These are phyloP conservation scores for Hestina assimilis DNA, from an alignment of 1,140 invertebrate species.

Conservation along the genomic window DNA sequence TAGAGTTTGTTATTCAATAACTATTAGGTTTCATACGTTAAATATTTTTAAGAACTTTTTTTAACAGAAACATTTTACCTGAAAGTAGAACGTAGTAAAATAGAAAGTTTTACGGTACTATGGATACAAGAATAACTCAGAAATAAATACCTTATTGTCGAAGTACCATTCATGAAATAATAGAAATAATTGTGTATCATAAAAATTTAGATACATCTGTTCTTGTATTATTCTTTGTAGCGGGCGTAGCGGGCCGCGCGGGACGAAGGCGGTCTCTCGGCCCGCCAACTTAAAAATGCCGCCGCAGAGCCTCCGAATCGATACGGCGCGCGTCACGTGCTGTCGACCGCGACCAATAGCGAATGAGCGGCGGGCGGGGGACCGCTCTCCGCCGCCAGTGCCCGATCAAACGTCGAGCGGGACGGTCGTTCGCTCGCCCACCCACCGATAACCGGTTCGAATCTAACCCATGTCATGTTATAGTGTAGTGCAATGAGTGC, in stretches of 20 bases:
- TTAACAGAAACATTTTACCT: no score
- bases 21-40: no score
- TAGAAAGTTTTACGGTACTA: no score
- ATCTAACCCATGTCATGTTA: constrained; percentile 56
- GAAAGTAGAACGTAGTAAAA: no score
- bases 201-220: constrained; percentile 22
- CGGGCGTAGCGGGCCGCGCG: constrained; percentile 56
- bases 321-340: constrained; percentile 84
- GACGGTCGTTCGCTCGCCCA: constrained; percentile 57
- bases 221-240: constrained; percentile 38
- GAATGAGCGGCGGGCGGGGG: constrained; percentile 50
- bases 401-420: constrained; percentile 55
- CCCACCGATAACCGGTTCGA: constrained; percentile 60
- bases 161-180: no score
- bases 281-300: constrained; percentile 86
- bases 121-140: no score
- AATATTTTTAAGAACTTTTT: no score
- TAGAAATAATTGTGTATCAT: no score
- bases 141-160: no score
- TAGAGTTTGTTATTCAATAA: no score
- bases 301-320: constrained; percentile 86
- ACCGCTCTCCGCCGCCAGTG: constrained; percentile 50
- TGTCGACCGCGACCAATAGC: constrained; percentile 69
- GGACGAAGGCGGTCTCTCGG: constrained; percentile 67
- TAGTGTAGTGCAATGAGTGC: constrained; percentile 75